A percentile compares a stretch with the other conserved stretches of the same genome.
phyloP scores from a whole-genome alignment of 2,888 invertebrate genomes.

The Ptycholaimellus sp. region DNA sequence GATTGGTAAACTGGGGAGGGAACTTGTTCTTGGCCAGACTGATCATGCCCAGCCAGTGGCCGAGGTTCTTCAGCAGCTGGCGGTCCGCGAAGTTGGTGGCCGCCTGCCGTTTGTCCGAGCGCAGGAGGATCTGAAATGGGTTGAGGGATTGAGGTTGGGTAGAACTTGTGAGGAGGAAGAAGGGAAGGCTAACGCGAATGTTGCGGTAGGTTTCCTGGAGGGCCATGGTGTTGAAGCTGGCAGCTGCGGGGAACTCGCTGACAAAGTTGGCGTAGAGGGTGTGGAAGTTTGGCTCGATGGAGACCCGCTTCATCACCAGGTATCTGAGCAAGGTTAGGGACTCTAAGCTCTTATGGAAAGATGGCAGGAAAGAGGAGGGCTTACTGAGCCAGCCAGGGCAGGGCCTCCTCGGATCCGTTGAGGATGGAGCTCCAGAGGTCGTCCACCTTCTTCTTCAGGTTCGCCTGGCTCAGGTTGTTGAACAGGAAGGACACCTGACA shows the following conservation, averaged over 20 bases:
- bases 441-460: conserved; percentile 53
- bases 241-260: conserved; percentile 58
- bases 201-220: conserved; percentile 78
- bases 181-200: conserved; percentile 42
- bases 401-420: conserved; percentile 59
- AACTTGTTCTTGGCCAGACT: conserved; percentile 74
- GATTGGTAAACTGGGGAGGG: conserved; percentile 26
- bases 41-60: conserved; percentile 92
- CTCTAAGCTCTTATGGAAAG: too few relatives aligned
- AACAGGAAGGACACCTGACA: conserved; percentile 77
- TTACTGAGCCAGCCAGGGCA: conserved; percentile 84
- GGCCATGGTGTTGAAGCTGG: conserved; percentile 56
- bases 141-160: too few relatives aligned
- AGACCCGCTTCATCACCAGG: conserved; percentile 82
- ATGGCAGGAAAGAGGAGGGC: too few relatives aligned
- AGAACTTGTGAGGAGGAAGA: neutral
- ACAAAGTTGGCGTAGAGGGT: conserved; percentile 77
- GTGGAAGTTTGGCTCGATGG: conserved; percentile 88
- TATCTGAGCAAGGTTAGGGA: conserved; percentile 87
- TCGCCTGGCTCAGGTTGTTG: conserved; percentile 81
- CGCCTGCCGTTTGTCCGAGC: conserved; percentile 59
- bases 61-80: conserved; percentile 75
- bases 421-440: conserved; percentile 9
- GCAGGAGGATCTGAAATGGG: conserved; percentile 43
- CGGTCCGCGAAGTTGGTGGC: conserved; percentile 91